Conservation (phyloP, 2,797 vertebrate species). For the Muscicapa striata region DNA sequence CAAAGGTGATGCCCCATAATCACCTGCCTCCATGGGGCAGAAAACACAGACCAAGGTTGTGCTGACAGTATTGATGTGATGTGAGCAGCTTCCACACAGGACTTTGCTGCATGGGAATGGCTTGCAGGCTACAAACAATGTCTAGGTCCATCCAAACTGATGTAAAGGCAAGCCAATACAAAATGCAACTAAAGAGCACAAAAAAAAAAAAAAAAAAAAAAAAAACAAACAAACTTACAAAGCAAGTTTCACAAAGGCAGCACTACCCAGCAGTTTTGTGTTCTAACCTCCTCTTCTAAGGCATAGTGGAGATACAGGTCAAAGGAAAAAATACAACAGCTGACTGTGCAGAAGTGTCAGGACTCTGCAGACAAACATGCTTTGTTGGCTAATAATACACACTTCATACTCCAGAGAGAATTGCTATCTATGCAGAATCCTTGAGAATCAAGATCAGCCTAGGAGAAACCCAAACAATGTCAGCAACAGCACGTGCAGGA, state of each 20-base stretch:
- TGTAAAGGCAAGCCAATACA: not conserved
- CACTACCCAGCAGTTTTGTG: not conserved
- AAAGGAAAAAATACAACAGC: not conserved
- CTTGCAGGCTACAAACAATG: not conserved
- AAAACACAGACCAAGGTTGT: rapidly evolving
- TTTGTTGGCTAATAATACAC: not conserved
- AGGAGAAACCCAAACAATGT: not conserved
- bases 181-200: not conserved
- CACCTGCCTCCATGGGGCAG: rapidly evolving
- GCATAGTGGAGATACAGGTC: not conserved
- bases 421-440: not conserved
- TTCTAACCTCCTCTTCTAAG: not conserved
- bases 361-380: not conserved
- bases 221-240: not conserved
- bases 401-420: not conserved
- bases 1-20: not conserved
- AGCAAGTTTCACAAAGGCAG: not conserved
- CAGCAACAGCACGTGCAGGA: not conserved
- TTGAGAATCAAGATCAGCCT: not conserved
- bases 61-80: not conserved
- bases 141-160: not conserved
- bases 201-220: not conserved
- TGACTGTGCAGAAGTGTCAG: not conserved
- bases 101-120: rapidly evolving
- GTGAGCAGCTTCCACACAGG: not conserved